Percentiles rank a stretch among this genome's conserved stretches.
These are phyloP conservation scores for Caenorhabditis panamensis DNA, from an alignment of 2,888 invertebrate species.

Conservation along the genomic window DNA sequence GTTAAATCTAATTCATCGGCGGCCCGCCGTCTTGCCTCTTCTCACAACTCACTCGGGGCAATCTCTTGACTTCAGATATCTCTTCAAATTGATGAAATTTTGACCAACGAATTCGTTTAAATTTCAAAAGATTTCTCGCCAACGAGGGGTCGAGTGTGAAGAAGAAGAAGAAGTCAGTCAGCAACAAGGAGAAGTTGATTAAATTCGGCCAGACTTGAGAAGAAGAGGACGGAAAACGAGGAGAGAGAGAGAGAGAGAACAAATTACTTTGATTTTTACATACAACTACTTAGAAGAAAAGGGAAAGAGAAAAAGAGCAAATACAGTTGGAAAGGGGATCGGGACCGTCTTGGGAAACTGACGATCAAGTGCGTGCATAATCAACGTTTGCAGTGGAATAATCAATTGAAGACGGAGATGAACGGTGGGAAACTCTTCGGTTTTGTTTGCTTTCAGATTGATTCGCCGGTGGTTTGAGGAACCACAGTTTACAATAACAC, in stretches of 20 bases:
- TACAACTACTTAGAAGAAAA: background rate
- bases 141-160: conserved; percentile 37
- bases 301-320: background rate
- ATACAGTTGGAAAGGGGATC: background rate
- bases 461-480: too few relatives aligned
- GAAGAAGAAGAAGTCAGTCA: too few relatives aligned
- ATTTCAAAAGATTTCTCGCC: conserved; percentile 58
- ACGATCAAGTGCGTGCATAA: background rate
- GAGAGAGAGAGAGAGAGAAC: background rate
- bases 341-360: background rate
- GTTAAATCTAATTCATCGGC: conserved; percentile 58
- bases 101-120: conserved; percentile 55
- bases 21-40: background rate
- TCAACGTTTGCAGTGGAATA: conserved; percentile 1
- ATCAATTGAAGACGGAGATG: conserved; percentile 4
- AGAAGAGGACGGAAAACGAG: conserved; percentile 18
- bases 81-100: conserved; percentile 59
- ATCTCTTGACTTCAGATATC: conserved; percentile 41
- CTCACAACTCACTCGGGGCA: conserved; percentile 32
- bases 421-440: background rate
- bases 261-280: conserved; percentile 37
- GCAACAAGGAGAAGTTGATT: conserved; percentile 48
- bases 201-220: conserved; percentile 37
- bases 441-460: background rate
- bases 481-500: too few relatives aligned